Percentiles rank a stretch among this genome's conserved stretches.
Evolutionary conservation across 2,888 invertebrate genomes (phyloP).

Genomic region (Nyleta sp.): DNA sequence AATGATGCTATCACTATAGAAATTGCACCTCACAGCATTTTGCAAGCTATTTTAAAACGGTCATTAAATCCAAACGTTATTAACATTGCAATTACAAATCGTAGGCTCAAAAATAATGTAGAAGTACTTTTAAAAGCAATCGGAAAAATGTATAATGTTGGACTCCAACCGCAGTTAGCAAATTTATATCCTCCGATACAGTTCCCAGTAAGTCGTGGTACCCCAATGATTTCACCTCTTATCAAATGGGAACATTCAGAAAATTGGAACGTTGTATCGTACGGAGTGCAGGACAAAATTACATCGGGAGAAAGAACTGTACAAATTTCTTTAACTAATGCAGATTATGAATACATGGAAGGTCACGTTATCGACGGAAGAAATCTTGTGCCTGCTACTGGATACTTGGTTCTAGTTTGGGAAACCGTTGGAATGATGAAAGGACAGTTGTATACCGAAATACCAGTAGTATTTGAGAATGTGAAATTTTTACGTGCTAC

Average conservation of each 20-base stretch:
- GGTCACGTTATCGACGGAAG: conserved; percentile 95
- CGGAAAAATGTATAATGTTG: conserved; percentile 90
- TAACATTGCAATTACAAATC: conserved; percentile 90
- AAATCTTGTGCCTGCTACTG: conserved; percentile 92
- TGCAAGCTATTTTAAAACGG: conserved; percentile 93
- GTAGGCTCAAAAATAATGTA: conserved; percentile 86
- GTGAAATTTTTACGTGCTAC: conserved; percentile 93
- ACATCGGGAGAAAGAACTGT: conserved; percentile 87
- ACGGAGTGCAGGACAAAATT: conserved; percentile 87
- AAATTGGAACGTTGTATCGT: conserved; percentile 89
- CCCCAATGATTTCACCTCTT: conserved; percentile 92
- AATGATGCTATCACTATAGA: conserved; percentile 93
- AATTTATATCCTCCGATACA: conserved; percentile 89
- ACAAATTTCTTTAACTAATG: conserved; percentile 85
- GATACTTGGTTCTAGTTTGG: conserved; percentile 91
- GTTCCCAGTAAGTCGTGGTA: conserved; percentile 94
- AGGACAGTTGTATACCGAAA: conserved; percentile 86
- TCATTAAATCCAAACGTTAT: conserved; percentile 88
- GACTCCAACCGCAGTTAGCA: conserved; percentile 88
- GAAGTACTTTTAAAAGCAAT: conserved; percentile 86
- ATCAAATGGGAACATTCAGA: conserved; percentile 95
- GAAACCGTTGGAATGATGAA: conserved; percentile 89
- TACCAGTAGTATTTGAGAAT: conserved; percentile 93
- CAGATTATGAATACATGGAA: conserved; percentile 88
- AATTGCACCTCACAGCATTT: conserved; percentile 94